Evolutionary conservation across 2,888 invertebrate genomes (phyloP).

Genomic region (Sinhomidia bicolor): DNA sequence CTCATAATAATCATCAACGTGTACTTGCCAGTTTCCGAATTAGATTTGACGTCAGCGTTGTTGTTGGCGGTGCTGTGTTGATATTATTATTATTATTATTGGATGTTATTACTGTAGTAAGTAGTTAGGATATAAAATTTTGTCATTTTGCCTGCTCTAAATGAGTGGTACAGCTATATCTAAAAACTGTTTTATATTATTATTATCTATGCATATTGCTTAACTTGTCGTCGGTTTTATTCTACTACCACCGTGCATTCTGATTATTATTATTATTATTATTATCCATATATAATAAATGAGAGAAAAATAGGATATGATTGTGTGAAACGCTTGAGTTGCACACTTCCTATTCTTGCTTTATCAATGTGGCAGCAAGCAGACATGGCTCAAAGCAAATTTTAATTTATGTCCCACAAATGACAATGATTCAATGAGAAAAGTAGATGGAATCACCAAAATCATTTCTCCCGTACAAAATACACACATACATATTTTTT

Average conservation of each 20-base stretch:
- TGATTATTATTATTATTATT: background rate
- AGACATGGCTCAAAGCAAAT: slow-evolving; percentile 80
- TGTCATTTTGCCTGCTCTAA: slow-evolving; percentile 24
- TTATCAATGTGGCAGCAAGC: slow-evolving; percentile 69
- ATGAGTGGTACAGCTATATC: background rate
- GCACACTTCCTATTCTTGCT: slow-evolving; percentile 68
- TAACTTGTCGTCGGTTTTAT: no score
- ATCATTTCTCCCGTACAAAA: slow-evolving; percentile 19
- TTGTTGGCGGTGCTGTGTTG: no score
- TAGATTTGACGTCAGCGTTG: slow-evolving; percentile 61
- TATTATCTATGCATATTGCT: no score
- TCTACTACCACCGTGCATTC: no score
- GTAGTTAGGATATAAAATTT: slow-evolving; percentile 31
- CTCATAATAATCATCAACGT: slow-evolving; percentile 61
- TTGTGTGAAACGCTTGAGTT: slow-evolving; percentile 71
- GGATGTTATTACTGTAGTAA: slow-evolving; percentile 15
- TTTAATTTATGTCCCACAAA: slow-evolving; percentile 81
- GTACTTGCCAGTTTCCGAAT: slow-evolving; percentile 55
- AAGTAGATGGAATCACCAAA: slow-evolving; percentile 76
- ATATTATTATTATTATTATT: no score
- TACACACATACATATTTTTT: background rate
- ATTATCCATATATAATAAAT: slow-evolving; percentile 38
- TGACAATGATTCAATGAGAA: slow-evolving; percentile 80
- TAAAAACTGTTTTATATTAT: no score
- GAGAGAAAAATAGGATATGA: slow-evolving; percentile 73